phyloP scores from a whole-genome alignment of 2,888 invertebrate genomes.

The Pachliopta kotzebuea region DNA sequence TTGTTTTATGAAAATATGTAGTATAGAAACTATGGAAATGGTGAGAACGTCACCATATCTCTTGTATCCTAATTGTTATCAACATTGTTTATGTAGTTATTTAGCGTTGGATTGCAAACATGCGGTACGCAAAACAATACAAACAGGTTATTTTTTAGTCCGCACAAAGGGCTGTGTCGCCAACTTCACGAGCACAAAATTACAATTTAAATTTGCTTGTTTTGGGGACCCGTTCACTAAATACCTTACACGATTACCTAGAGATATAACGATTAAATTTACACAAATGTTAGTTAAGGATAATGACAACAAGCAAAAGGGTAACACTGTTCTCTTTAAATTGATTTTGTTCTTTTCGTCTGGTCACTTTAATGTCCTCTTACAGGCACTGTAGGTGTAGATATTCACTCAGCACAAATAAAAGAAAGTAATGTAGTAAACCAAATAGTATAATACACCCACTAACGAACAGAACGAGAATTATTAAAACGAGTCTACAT shows the following conservation, averaged over 20 bases:
- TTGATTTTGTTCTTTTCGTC: too few species aligned
- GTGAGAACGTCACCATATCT: not conserved
- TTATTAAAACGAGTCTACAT: too few species aligned
- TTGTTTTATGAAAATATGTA: not conserved
- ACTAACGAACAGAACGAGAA: too few species aligned
- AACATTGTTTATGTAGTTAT: not conserved
- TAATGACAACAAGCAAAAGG: not conserved
- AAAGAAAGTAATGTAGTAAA: too few species aligned
- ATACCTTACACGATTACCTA: not conserved
- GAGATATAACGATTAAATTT: slow-evolving; percentile 5
- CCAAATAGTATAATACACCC: too few species aligned
- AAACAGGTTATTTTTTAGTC: slow-evolving; percentile 2
- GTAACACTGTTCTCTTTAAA: not conserved
- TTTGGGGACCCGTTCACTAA: slow-evolving; percentile 7
- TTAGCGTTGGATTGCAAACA: not conserved
- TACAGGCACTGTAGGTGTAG: too few species aligned
- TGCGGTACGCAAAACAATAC: slow-evolving; percentile 4
- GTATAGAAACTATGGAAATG: not conserved
- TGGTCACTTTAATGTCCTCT: too few species aligned
- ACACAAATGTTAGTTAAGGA: slow-evolving; percentile 1
- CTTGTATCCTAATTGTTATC: not conserved
- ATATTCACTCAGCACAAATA: too few species aligned
- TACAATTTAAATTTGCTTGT: slow-evolving; percentile 31
- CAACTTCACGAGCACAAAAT: slow-evolving; percentile 29
- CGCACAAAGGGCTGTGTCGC: slow-evolving; percentile 13